Evolutionary conservation across 2,888 invertebrate species (phyloP), one percentile per base, ranked within the genome.

Genomic region (Cryptocephalus primarius): DNA sequence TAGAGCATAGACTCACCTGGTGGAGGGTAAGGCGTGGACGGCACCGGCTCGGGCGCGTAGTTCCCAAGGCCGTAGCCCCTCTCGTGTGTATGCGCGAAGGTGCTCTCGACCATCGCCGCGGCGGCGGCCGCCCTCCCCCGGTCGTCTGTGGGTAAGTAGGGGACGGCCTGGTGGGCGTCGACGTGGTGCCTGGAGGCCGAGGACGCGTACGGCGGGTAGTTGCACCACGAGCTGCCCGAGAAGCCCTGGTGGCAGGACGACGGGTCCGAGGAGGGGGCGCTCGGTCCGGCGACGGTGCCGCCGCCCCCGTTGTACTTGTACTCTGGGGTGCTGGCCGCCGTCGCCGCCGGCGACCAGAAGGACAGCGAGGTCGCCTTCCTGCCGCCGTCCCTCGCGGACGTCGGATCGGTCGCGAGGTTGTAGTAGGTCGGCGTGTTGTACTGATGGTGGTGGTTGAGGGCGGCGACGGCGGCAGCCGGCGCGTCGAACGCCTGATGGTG

Each of bases 341-440:
- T 76, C 46, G 72, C 71, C 39, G 76, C 75, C 33, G 80, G 79
- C 50, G 78, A 77, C 86, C 86, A 86, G 68, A 86, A 85, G 43
- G 81, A 79, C 53, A 83, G 71, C 9, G 22, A 22, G 33, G 73
- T 66, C 40, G 72, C 65, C 59, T 76, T 76, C 53, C 76, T 70
- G 59, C 73, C 71, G 54, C 83, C 82, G 64, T 82, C 81, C 64
- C 82, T 76, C 64, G 81, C 76, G 42, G 53, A 76, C 52, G 79
- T 71, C 50, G 74, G 72, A 49, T 82, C 75, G 38, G 80, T 78
- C 36, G 83, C 82, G 62, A 85, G 74, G 66, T 85, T 85, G 71
- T 85, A 86, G 71, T 85, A 86, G 66, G 85, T 85, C 46, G 84
- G 83, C 54, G 78, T 74, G 61, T 80, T 78, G 72, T 85, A 84